These are phyloP conservation scores for Uropsilus gracilis DNA, from an alignment of 2,113 vertebrate genomes.

Conservation along the genomic window DNA sequence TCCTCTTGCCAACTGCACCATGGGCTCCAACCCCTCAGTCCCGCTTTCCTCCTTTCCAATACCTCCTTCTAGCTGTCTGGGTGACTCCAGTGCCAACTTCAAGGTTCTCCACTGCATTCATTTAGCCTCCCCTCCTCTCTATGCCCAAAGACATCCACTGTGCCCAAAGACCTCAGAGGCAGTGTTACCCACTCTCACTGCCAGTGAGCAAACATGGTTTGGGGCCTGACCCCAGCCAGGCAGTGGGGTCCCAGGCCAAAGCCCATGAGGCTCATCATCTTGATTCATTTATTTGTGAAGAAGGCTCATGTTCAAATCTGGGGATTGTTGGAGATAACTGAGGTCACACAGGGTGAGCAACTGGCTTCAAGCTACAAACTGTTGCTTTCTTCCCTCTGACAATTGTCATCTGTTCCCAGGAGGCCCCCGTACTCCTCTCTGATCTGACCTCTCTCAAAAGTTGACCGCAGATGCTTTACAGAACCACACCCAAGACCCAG, in stretches of 20 bases:
- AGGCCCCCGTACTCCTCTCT: background rate
- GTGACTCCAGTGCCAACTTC: background rate
- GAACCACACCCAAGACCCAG: background rate
- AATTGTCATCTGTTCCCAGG: background rate
- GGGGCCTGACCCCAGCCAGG: background rate
- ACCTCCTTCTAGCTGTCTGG: background rate
- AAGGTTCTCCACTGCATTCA: background rate
- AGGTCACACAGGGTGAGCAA: background rate
- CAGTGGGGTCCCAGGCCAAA: background rate
- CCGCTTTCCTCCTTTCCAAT: background rate
- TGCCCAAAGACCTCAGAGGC: background rate
- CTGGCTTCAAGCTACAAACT: background rate
- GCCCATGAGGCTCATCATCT: background rate
- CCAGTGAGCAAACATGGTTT: background rate
- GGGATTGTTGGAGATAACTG: background rate
- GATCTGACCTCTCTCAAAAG: background rate
- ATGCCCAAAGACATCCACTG: background rate
- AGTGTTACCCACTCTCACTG: fast-evolving
- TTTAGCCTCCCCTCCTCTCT: background rate
- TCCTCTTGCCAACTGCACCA: background rate
- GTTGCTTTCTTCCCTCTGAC: background rate
- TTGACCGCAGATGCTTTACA: background rate
- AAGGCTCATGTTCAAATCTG: background rate
- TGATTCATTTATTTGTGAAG: background rate
- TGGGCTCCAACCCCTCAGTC: background rate